Evolutionary conservation across 92 coral and sea anemone species (phyloP).

Genomic region (Desmophyllum pertusum): DNA sequence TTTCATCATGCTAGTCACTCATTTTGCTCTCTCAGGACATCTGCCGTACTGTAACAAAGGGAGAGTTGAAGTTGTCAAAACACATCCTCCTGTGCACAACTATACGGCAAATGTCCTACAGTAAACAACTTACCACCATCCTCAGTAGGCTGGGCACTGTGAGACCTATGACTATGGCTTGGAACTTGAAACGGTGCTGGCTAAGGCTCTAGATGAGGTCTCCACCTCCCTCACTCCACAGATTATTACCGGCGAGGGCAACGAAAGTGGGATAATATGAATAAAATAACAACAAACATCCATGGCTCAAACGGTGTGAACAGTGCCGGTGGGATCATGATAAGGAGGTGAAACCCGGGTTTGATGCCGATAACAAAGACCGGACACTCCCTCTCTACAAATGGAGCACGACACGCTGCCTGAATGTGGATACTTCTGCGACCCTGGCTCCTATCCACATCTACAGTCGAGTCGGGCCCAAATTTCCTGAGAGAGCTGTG

Average conservation of each 20-base stretch:
- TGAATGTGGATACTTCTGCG: conserved; percentile 46
- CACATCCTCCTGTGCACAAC: no score
- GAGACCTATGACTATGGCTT: no score
- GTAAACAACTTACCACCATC: no score
- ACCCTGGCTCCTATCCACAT: conserved; percentile 48
- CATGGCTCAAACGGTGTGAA: conserved; percentile 67
- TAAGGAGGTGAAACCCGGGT: conserved; percentile 51
- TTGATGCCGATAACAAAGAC: conserved; percentile 38
- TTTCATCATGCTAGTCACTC: no score
- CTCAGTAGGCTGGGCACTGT: no score
- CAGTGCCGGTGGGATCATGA: conserved; percentile 62
- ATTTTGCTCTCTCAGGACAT: no score
- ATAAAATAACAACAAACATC: conserved; percentile 52
- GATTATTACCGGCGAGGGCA: conserved; percentile 53
- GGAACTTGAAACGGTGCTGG: no score
- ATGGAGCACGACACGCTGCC: conserved; percentile 23
- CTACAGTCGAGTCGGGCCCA: conserved; percentile 61
- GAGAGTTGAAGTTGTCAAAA: no score
- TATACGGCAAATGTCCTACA: no score
- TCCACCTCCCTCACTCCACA: no score
- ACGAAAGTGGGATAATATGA: conserved; percentile 64
- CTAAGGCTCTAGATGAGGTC: no score
- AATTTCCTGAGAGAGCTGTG: conserved; percentile 39
- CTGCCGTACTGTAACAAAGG: no score
- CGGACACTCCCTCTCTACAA: conserved; percentile 49